phyloP scores from a whole-genome alignment of 1,140 invertebrate species.

The Bombyx mandarina region DNA sequence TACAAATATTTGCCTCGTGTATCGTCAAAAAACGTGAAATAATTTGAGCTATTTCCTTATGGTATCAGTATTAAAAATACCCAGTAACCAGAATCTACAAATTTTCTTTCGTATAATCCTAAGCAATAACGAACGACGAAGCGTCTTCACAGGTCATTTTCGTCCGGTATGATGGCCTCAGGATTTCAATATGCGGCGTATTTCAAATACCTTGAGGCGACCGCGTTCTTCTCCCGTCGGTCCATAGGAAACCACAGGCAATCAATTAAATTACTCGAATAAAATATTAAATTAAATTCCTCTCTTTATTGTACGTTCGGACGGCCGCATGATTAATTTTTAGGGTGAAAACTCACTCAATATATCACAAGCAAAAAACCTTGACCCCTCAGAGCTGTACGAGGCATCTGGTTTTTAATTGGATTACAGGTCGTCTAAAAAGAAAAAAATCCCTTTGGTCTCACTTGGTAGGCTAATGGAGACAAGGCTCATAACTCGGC shows the following conservation, averaged over 20 bases:
- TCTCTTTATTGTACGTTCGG: conserved; percentile 1
- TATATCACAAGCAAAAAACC: background rate
- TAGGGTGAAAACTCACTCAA: background rate
- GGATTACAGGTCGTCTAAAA: conserved; percentile 12
- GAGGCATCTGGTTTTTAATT: conserved; percentile 14
- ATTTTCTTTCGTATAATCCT: conserved; percentile 21
- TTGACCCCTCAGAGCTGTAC: background rate
- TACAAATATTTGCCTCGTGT: no score
- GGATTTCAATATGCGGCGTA: conserved; percentile 57
- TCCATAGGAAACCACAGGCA: conserved; percentile 19
- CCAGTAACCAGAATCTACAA: conserved; percentile 4
- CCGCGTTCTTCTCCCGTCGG: conserved; percentile 23
- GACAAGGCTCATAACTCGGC: conserved; percentile 15
- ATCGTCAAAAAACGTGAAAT: background rate
- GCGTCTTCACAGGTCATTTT: conserved; percentile 36
- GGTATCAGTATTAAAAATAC: background rate
- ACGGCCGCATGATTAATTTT: conserved; percentile 1
- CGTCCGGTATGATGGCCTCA: conserved; percentile 36
- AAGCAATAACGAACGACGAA: conserved; percentile 24
- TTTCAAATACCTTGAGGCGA: conserved; percentile 46
- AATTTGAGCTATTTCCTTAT: background rate
- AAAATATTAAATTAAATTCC: conserved; percentile 26
- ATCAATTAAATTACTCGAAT: conserved; percentile 45
- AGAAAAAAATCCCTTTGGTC: conserved; percentile 16
- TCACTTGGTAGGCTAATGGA: conserved; percentile 16